Conservation (phyloP, 2,888 invertebrate genomes). For the Standfussiana lucernea region DNA sequence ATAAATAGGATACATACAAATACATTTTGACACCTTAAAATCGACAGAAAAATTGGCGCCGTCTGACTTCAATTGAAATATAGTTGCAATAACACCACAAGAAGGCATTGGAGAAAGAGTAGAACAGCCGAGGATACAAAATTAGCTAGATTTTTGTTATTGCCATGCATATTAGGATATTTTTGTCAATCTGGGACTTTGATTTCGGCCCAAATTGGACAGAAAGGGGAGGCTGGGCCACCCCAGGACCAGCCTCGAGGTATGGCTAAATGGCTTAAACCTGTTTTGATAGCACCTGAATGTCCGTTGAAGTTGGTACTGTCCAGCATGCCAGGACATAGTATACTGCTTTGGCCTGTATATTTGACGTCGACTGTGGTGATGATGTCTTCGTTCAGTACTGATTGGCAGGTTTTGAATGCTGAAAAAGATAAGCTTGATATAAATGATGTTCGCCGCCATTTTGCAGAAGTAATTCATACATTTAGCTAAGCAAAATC, state of each 20-base stretch:
- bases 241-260: slow-evolving; percentile 96
- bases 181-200: slow-evolving; percentile 86
- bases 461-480: background rate
- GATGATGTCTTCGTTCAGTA: slow-evolving; percentile 79
- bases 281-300: slow-evolving; percentile 92
- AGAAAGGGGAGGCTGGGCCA: slow-evolving; percentile 93
- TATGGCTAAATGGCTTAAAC: slow-evolving; percentile 94
- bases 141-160: slow-evolving; percentile 68
- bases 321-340: slow-evolving; percentile 78
- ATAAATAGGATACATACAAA: slow-evolving; percentile 56
- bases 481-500: background rate
- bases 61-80: slow-evolving; percentile 69
- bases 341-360: slow-evolving; percentile 78
- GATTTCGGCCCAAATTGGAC: slow-evolving; percentile 94
- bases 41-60: slow-evolving; percentile 71
- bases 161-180: slow-evolving; percentile 54
- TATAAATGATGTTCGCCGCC: background rate
- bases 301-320: slow-evolving; percentile 87
- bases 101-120: slow-evolving; percentile 74
- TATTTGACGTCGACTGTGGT: slow-evolving; percentile 81
- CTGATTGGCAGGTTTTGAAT: slow-evolving; percentile 79
- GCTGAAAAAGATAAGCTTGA: slow-evolving; percentile 74
- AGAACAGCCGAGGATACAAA: slow-evolving; percentile 69
- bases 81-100: slow-evolving; percentile 71
- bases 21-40: slow-evolving; percentile 66